Evolutionary conservation across 92 coral and sea anemone genomes (phyloP).

Genomic region (Micromussa lordhowensis): DNA sequence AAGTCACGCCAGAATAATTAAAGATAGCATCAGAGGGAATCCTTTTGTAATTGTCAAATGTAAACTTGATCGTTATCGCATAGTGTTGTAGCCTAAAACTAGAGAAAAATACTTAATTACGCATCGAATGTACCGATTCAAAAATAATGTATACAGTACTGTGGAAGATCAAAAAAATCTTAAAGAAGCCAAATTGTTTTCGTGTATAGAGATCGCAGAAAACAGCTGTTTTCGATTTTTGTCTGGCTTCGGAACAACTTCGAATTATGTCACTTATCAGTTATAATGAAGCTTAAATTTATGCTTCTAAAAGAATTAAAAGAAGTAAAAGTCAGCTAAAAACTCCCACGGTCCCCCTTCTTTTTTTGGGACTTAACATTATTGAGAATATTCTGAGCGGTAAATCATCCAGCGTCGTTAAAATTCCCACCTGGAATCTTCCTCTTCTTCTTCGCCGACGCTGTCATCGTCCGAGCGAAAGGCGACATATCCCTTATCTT

Average conservation of each 20-base stretch:
- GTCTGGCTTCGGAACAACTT: no score
- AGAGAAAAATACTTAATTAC: background rate
- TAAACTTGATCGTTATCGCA: slow-evolving; percentile 2
- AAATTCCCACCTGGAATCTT: slow-evolving; percentile 51
- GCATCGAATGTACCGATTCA: background rate
- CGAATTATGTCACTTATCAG: no score
- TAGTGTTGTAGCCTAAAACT: background rate
- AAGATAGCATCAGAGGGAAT: background rate
- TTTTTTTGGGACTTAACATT: background rate
- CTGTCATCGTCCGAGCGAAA: slow-evolving; percentile 95
- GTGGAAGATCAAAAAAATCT: background rate
- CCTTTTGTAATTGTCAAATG: background rate
- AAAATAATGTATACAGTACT: background rate
- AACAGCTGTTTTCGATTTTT: background rate
- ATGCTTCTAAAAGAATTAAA: background rate
- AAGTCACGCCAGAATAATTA: slow-evolving; percentile 5
- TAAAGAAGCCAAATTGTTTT: background rate
- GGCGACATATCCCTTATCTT: slow-evolving; percentile 93
- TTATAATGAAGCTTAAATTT: no score
- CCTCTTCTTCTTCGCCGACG: slow-evolving; percentile 80
- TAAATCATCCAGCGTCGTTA: background rate
- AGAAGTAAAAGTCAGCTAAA: background rate
- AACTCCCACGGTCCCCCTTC: background rate
- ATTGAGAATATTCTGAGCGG: background rate
- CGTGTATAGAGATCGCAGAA: background rate